Base-by-base conservation (phyloP, 2,888 invertebrate genomes). In the Micoletzkya japonica region DNA sequence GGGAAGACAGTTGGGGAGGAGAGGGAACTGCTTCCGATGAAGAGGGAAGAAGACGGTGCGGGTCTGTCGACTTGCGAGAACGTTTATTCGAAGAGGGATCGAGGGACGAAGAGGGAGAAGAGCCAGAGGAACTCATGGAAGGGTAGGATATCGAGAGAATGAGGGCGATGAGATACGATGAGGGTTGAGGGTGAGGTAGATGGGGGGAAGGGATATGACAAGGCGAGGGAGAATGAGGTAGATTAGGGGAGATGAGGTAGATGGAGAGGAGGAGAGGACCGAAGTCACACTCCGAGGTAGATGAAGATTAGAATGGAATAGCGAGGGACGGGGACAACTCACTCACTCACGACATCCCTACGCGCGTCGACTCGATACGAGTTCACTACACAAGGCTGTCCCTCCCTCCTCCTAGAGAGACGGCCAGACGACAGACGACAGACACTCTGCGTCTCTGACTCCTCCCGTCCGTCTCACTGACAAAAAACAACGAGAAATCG, bases 31-130 rank as follows among this genome's bases (percentile, higher is more conserved):
- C n/a, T n/a, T 1, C 17, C 7, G 64, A 32, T 14, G 49, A 44
- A 49, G 66, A 24, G 37, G 64, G 58, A 36, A 67, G 66, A 54
- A 24, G 54, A 54, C 59, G 59, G 37, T 59, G 59, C 4, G 59
- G 59, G 36, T 59, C 59, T 24, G 59, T 37, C 37, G 59, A 59
- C 36, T 59, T 59, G 14, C 59, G 59, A 36, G 59, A 37, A 37
- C 59, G 36, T 59, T 59, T 59, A 6, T 37, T 59, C 26, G 59
- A 59, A 24, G 59, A 59, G 26, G 59, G 37, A 59, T 59, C 59
- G n/a, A 59, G 17, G 14, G 59, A 59, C 37, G 59, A 59, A 10
- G 59, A 59, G 20, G 59, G 59, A 37, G 59, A 59, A 4, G 59
- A 59, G 17, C 24, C 36, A 24, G 59, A 28, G 20, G 59, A 59